A percentile compares a stretch with the other conserved stretches of the same genome.
Conservation (phyloP, 2,888 invertebrate genomes). For the Teleogryllus oceanicus region DNA sequence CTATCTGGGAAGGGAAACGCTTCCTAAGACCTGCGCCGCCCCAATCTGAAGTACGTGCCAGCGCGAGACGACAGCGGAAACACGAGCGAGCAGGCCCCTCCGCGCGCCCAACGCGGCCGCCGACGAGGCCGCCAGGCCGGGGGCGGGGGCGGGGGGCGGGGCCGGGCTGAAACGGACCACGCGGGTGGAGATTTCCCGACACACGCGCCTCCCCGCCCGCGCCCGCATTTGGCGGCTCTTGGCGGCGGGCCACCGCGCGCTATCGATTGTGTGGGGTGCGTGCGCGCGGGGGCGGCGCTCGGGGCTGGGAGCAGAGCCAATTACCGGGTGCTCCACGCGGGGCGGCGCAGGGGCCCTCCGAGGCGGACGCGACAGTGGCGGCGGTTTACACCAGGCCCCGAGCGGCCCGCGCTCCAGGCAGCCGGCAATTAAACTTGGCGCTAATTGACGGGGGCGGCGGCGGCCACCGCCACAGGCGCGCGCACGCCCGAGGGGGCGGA, state of each 20-base stretch:
- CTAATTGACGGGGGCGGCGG: neutral
- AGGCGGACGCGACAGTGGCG: conserved; percentile 18
- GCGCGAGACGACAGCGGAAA: too few species aligned
- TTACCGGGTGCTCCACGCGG: neutral
- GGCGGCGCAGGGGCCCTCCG: neutral
- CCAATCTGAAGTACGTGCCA: too few species aligned
- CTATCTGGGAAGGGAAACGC: too few species aligned
- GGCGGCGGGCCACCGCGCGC: conserved; percentile 7
- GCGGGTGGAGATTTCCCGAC: too few species aligned
- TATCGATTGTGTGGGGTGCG: neutral
- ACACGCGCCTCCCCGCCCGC: too few species aligned
- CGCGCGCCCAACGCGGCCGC: too few species aligned
- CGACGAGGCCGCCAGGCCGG: too few species aligned
- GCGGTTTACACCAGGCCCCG: conserved; percentile 6
- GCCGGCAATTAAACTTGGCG: neutral
- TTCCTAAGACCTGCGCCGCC: too few species aligned
- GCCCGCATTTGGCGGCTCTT: neutral
- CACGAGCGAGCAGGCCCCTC: too few species aligned
- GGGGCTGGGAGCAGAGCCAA: neutral
- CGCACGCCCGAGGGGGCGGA: neutral
- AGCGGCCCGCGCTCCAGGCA: neutral
- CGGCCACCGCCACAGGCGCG: neutral
- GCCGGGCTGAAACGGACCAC: too few species aligned
- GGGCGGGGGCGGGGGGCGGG: too few species aligned
- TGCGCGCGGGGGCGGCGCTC: neutral